A percentile compares a stretch with the other conserved stretches of the same genome.
Evolutionary conservation across 2,113 vertebrate species (phyloP).

Genomic region (Australoheros scitulus): DNA sequence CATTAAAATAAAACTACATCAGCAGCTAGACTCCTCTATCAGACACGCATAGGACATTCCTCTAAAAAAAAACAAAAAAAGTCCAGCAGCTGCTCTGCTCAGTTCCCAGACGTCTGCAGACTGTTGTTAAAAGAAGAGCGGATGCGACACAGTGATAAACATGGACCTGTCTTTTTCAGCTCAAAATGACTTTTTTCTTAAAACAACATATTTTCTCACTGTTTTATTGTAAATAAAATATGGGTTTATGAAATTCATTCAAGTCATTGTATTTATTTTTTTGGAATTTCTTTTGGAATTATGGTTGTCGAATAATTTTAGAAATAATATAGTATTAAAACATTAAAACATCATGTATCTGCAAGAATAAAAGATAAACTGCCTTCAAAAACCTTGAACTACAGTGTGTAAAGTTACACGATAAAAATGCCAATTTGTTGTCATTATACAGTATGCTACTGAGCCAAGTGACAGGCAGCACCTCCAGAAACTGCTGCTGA

Average conservation of each 20-base stretch:
- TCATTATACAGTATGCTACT: too few species aligned
- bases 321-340: not conserved
- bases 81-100: not conserved
- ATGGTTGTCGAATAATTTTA: not conserved
- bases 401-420: not conserved
- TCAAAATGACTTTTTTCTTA: not conserved
- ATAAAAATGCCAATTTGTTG: too few species aligned
- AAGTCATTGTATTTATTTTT: not conserved
- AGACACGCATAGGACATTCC: too few species aligned
- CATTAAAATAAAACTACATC: too few species aligned
- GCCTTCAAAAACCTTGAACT: not conserved
- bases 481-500: not conserved
- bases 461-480: not conserved
- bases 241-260: not conserved
- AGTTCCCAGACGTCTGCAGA: not conserved
- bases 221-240: too few species aligned
- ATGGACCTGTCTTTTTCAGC: too few species aligned
- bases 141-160: too few species aligned
- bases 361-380: not conserved
- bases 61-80: too few species aligned
- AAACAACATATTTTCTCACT: not conserved
- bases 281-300: too few species aligned
- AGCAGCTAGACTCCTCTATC: too few species aligned
- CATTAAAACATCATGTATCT: not conserved
- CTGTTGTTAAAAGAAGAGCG: not conserved